phyloP scores from a whole-genome alignment of 2,113 vertebrate species.

The Grallaria varia region DNA sequence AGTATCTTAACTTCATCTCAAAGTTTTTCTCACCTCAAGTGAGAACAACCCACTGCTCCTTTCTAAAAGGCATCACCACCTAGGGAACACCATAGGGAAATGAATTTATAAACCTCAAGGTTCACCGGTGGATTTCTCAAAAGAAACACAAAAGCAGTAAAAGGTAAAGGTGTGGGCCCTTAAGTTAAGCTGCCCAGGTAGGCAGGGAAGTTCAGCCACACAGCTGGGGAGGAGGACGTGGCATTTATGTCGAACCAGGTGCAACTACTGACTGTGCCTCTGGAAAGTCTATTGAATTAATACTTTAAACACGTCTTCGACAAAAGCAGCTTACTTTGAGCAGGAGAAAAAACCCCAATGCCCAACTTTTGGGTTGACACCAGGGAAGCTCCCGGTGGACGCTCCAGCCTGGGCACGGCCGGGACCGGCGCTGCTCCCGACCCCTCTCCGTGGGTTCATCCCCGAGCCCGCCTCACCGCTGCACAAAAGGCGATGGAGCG shows the following conservation, averaged over 20 bases:
- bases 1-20: background rate
- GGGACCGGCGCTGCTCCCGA: background rate
- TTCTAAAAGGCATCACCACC: background rate
- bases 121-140: background rate
- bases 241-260: fast-evolving
- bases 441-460: too few relatives aligned
- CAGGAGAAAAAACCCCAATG: background rate
- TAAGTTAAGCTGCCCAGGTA: background rate
- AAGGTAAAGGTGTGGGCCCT: background rate
- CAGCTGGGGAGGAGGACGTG: fast-evolving
- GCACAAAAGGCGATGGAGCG: background rate
- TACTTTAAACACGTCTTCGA: background rate
- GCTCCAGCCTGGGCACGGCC: background rate
- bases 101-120: background rate
- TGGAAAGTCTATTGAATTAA: background rate
- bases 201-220: background rate
- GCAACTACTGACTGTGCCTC: background rate
- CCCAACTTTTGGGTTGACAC: background rate
- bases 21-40: background rate
- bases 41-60: background rate
- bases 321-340: background rate
- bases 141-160: background rate
- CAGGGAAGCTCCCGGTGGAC: background rate
- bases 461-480: background rate
- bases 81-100: fast-evolving